These are phyloP conservation scores for Imbricaverruca yamaguchii DNA, from an alignment of 2,888 invertebrate genomes.

Conservation along the genomic window DNA sequence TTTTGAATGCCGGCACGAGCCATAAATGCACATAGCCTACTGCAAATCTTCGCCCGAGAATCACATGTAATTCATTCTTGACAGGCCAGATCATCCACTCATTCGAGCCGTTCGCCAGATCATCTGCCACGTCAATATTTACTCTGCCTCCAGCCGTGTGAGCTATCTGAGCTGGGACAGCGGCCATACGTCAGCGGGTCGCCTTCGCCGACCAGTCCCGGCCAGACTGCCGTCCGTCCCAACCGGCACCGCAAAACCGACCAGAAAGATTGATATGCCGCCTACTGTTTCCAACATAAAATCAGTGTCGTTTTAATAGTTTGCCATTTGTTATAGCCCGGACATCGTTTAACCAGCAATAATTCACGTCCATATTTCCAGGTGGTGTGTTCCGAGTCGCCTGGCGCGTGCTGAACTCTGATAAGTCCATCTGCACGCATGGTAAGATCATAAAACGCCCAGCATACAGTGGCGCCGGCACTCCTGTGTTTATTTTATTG, in stretches of 20 bases:
- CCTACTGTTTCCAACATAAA: slow-evolving; percentile 18
- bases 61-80: neutral
- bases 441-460: slow-evolving; percentile 13
- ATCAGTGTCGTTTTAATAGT: slow-evolving; percentile 20
- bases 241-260: neutral
- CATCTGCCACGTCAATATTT: neutral
- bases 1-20: neutral
- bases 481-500: slow-evolving; percentile 14
- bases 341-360: slow-evolving; percentile 3
- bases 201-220: too few species aligned
- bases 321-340: slow-evolving; percentile 18
- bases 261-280: neutral
- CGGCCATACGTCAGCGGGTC: neutral
- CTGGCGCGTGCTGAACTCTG: neutral
- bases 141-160: neutral
- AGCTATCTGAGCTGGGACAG: neutral
- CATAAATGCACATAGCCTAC: neutral
- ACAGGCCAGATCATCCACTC: neutral
- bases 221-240: neutral
- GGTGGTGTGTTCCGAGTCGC: neutral
- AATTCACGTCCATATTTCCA: slow-evolving; percentile 3
- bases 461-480: neutral
- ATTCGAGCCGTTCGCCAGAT: neutral
- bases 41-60: neutral
- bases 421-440: neutral